Conservation (phyloP, 2,797 vertebrate genomes). For the Simalia tracyae region DNA sequence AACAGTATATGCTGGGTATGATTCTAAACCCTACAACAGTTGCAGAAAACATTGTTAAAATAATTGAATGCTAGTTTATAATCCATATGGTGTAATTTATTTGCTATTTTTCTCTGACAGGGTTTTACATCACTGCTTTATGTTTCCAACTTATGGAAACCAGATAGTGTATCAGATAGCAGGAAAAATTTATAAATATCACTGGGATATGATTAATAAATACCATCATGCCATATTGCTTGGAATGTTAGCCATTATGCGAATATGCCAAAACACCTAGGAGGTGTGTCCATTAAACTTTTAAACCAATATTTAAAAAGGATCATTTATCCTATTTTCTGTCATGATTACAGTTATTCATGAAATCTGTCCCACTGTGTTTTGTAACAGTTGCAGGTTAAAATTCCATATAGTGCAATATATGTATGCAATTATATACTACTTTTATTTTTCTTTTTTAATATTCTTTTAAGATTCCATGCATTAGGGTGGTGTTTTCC, state of each 20-base stretch:
- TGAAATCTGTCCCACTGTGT: slow-evolving; percentile 14
- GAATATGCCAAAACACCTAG: slow-evolving; percentile 7
- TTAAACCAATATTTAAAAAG: slow-evolving; percentile 28
- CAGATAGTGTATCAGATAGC: background rate
- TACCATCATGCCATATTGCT: background rate
- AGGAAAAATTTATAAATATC: background rate
- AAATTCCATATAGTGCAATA: background rate
- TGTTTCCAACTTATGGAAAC: background rate
- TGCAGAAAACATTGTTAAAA: background rate
- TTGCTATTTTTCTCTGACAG: background rate
- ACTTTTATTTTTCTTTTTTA: slow-evolving; percentile 4
- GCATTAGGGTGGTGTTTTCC: background rate
- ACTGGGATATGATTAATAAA: background rate
- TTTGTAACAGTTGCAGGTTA: slow-evolving; percentile 42
- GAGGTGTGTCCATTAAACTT: background rate
- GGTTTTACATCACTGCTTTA: background rate
- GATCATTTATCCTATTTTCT: slow-evolving; percentile 18
- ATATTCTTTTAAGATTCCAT: background rate
- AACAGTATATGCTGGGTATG: slow-evolving; percentile 22
- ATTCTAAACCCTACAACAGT: slow-evolving; percentile 17
- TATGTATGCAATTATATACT: background rate
- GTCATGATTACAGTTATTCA: background rate
- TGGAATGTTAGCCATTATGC: slow-evolving; percentile 29
- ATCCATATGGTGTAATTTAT: background rate
- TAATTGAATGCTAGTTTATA: background rate